Percentiles rank a stretch among this genome's conserved stretches.
Evolutionary conservation across 2,888 invertebrate genomes (phyloP).

Genomic region (Machimus atricapillus): DNA sequence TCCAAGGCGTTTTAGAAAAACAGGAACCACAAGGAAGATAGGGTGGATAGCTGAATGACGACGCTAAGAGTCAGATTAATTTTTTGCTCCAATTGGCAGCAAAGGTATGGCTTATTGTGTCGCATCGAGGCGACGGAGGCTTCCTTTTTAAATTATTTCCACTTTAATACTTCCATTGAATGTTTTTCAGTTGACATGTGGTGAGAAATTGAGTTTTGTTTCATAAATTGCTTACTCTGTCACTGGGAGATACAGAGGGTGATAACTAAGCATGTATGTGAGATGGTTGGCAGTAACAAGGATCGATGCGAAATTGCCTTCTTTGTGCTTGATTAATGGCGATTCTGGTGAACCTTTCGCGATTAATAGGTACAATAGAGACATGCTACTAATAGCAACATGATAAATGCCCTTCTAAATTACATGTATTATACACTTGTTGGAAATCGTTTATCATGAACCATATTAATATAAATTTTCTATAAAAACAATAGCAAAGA

Average conservation of each 20-base stretch:
- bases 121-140: neutral
- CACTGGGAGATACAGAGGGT: neutral
- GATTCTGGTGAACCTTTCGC: neutral
- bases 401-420: neutral
- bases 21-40: neutral
- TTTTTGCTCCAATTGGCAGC: neutral
- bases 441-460: neutral
- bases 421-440: neutral
- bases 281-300: neutral
- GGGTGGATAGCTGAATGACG: neutral
- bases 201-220: neutral
- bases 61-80: neutral
- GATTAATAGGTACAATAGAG: neutral
- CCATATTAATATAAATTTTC: no score
- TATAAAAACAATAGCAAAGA: no score
- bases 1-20: neutral
- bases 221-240: neutral
- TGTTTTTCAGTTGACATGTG: neutral
- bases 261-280: neutral
- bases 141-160: neutral
- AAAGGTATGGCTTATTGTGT: neutral
- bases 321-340: neutral
- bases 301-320: neutral
- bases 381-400: neutral
- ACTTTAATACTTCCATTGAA: neutral